A percentile compares a stretch with the other conserved stretches of the same genome.
Evolutionary conservation across 2,888 invertebrate species (phyloP).

Genomic region (Rhingia campestris): DNA sequence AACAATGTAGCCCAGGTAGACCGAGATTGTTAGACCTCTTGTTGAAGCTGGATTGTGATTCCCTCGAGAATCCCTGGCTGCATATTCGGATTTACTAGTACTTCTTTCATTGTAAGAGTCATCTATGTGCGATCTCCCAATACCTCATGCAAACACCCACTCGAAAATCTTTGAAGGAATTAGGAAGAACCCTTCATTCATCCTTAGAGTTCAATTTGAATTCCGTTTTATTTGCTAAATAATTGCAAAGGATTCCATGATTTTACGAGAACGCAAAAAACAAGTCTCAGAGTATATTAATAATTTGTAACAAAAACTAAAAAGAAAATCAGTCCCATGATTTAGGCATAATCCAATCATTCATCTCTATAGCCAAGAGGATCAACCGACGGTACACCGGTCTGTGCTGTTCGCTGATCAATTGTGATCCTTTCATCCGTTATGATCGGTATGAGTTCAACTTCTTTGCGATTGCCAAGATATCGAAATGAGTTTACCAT

Average conservation of each 20-base stretch:
- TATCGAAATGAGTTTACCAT: constrained; percentile 79
- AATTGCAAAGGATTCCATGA: constrained; percentile 23
- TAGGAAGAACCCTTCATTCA: neutral
- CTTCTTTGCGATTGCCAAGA: constrained; percentile 80
- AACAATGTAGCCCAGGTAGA: no score
- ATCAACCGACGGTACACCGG: constrained; percentile 60
- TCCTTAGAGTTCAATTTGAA: constrained; percentile 1
- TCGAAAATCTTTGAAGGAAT: neutral
- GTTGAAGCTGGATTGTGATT: no score
- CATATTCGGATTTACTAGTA: no score
- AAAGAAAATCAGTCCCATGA: constrained; percentile 55
- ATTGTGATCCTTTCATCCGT: constrained; percentile 77
- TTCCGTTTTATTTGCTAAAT: constrained; percentile 22
- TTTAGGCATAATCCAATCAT: constrained; percentile 27
- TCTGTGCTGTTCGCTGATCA: constrained; percentile 16
- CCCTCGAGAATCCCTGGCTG: no score
- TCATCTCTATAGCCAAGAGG: constrained; percentile 61
- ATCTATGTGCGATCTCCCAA: no score
- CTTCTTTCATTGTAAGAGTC: no score
- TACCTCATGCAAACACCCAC: neutral
- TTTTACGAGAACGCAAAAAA: constrained; percentile 25
- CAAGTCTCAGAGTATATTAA: neutral
- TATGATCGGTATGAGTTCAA: constrained; percentile 80
- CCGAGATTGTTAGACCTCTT: no score
- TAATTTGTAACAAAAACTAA: constrained; percentile 36